Base-by-base conservation (phyloP, 2,797 vertebrate species). In the Myripristis murdjan region DNA sequence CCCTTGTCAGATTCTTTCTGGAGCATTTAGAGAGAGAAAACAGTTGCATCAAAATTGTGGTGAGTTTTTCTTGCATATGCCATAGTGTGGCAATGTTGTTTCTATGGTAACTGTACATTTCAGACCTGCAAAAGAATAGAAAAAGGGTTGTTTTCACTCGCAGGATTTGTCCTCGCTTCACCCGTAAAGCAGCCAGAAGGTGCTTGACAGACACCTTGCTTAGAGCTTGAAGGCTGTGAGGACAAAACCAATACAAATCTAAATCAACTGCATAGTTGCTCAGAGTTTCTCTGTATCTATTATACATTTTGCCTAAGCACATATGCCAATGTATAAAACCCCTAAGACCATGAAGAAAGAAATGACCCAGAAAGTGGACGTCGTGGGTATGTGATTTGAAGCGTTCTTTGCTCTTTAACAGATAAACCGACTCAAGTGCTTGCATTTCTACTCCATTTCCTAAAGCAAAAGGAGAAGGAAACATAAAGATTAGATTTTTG, bases 401-500 rank as follows among this genome's bases (percentile, higher is more conserved):
- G 92, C 92, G 88, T 91, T 92, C 92, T 91, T 94, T 91, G 83
- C 93, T 93, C 92, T 93, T 92, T 75, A 84, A 93, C 88, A 90
- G 84, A 91, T 79, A 90, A 89, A 88, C 79, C 63, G 83, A 92
- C 83, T 88, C 62, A 87, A 91, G 87, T 93, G 89, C 86, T 89
- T 90, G 86, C 84, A 90, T 87, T 81, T 92, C 86, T 91, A 90
- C 78, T 87, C 79, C 76, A 79, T 90, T 93, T 89, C 87, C 91
- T 90, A 92, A 92, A 89, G 79, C 79, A 90, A 91, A 88, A 85
- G 84, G 79, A 89, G 79, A 91, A 95, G 93, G 87, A 93, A 95
- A 96, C 95, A 93, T 89, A 95, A 86, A 96, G 94, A 94, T 95
- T 96, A 92, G 93, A 94, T 94, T 94, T 95, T 93, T 90, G 96